Evolutionary conservation across 2,797 vertebrate species (phyloP).

Genomic region (Kryptopterus vitreolus): DNA sequence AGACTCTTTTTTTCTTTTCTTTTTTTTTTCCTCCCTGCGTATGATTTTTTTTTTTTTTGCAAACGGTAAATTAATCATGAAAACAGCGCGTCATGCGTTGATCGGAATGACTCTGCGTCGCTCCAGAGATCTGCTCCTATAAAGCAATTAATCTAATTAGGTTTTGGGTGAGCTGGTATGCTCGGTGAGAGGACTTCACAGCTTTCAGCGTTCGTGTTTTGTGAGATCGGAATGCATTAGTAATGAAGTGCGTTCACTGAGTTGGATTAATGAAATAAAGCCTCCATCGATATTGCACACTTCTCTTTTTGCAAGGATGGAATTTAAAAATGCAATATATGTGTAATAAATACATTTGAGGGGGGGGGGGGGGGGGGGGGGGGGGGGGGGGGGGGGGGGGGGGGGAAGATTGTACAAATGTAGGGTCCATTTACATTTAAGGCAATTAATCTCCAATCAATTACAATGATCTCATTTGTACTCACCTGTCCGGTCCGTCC

Average conservation of each 20-base stretch:
- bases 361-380: no score
- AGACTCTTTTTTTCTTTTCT: background rate
- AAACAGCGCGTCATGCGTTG: slow-evolving; percentile 11
- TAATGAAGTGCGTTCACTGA: background rate
- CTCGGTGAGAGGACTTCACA: slow-evolving; percentile 21
- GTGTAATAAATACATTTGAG: background rate
- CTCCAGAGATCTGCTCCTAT: slow-evolving; percentile 15
- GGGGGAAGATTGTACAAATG: no score
- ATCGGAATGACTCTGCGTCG: slow-evolving; percentile 9
- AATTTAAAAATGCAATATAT: background rate
- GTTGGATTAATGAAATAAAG: background rate
- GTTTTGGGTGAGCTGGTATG: slow-evolving; percentile 9
- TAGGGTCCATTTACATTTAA: background rate
- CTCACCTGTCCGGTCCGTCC: no score
- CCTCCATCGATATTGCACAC: background rate
- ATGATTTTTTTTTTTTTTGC: background rate
- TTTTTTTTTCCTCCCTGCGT: no score
- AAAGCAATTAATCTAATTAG: slow-evolving; percentile 42
- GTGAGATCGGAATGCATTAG: background rate
- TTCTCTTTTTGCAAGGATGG: background rate
- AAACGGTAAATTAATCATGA: slow-evolving; percentile 17
- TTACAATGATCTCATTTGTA: no score
- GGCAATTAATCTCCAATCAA: no score
- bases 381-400: no score
- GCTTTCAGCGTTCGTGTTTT: slow-evolving; percentile 14